Base-by-base conservation (phyloP, 1,140 invertebrate species). In the Apis florea region DNA sequence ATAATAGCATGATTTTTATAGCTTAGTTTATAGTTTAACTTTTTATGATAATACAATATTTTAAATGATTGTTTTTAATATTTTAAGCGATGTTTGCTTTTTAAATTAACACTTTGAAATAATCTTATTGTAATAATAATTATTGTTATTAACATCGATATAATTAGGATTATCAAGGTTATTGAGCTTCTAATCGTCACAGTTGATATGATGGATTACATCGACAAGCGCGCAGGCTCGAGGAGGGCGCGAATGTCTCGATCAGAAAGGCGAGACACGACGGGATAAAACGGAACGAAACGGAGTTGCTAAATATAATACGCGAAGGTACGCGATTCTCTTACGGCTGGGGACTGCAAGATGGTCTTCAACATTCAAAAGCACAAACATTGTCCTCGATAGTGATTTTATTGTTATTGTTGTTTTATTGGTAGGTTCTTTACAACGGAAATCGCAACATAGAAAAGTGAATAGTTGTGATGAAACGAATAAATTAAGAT, bases 271-370 rank as follows among this genome's bases (percentile, higher is more conserved):
- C 64, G 80, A 74, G 63, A 67, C 71, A 31, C 53, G 47, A 58
- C 53, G 61, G 49, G 24, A 72, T 26, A 31, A 74, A 83, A 85
- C 82, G 79, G 54, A 79, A 83, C 86, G 76, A 76, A 79, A 83
- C 71, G 69, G 81, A 67, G 74, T 82, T 79, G 83, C 90, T 90
- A 90, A 90, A 90, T 90, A 90, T 90, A 88, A 90, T 90, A 90
- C 86, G 61, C 75, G 83, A 58, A 89, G 85, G 86, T 85, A 90
- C 86, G 88, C 81, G 89, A 82, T 88, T 85, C 75, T 64, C 63
- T 79, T 81, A 67, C 68, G 69, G 68, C 66, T 53, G 51, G 58
- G 64, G 75, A 58, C 79, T 24, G 40, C 61, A 67, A 24, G 59
- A 69, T 68, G 64, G 13, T 82, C 63, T 61, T 83, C 69, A 49